phyloP scores from a whole-genome alignment of 2,113 vertebrate genomes.

The Lucifuga dentata region DNA sequence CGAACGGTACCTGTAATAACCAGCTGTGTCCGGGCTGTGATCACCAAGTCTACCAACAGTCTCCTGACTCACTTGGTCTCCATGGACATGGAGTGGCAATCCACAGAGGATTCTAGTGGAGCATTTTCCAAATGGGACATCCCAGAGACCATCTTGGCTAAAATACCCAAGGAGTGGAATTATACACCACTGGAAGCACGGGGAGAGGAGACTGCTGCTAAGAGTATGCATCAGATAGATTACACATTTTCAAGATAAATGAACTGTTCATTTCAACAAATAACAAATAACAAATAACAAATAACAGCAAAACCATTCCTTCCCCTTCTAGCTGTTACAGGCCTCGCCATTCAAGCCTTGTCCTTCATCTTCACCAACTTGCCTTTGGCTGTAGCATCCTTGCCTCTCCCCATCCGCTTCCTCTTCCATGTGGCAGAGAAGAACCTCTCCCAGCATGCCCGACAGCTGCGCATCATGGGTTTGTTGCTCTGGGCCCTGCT shows the following conservation, averaged over 20 bases:
- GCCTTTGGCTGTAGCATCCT: conserved; percentile 90
- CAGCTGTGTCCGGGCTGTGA: conserved; percentile 81
- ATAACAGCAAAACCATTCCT: conserved; percentile 2
- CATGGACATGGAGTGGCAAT: conserved; percentile 83
- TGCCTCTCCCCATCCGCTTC: conserved; percentile 92
- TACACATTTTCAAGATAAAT: not conserved
- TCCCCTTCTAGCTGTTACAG: conserved; percentile 80
- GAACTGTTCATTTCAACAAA: not conserved
- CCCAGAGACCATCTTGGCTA: conserved; percentile 85
- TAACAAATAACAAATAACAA: no score
- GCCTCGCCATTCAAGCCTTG: conserved; percentile 87
- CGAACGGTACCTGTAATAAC: conserved; percentile 80
- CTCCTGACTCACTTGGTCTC: conserved; percentile 85
- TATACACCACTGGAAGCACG: conserved; percentile 81
- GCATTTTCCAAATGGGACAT: conserved; percentile 73
- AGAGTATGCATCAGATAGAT: conserved; percentile 77
- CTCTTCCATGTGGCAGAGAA: conserved; percentile 92
- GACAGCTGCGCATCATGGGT: conserved; percentile 88
- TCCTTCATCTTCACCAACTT: conserved; percentile 95
- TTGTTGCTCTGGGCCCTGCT: conserved; percentile 92
- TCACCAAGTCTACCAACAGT: conserved; percentile 84
- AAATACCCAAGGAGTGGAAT: conserved; percentile 92
- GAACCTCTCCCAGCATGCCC: conserved; percentile 88
- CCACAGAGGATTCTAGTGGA: conserved; percentile 73
- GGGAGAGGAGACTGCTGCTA: conserved; percentile 77